Conservation (phyloP, 2,888 invertebrate species). For the Frankliniella intonsa region DNA sequence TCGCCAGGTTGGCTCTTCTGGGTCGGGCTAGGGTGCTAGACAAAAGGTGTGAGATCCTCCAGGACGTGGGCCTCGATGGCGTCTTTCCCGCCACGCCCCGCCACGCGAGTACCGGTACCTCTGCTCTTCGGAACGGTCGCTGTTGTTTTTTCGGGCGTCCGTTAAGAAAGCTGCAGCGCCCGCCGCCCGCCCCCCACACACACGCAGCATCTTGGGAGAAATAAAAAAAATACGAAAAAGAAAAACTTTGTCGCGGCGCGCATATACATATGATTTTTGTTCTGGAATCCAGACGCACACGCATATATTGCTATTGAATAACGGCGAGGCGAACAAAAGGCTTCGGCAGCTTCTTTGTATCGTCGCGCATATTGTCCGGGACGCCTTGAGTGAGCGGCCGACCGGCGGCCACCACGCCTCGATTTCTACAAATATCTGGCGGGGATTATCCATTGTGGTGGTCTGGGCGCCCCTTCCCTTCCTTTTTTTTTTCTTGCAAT, state of each 20-base stretch:
- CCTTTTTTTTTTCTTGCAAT: neutral
- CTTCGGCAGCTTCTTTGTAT: neutral
- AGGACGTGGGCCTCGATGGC: too few relatives aligned
- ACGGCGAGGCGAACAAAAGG: neutral
- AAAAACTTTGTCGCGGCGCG: slow-evolving; percentile 2
- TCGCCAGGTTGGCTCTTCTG: too few relatives aligned
- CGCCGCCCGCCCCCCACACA: neutral
- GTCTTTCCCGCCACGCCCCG: too few relatives aligned
- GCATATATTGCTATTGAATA: neutral
- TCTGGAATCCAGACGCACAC: neutral
- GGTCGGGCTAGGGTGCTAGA: too few relatives aligned
- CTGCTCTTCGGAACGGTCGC: too few relatives aligned
- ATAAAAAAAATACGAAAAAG: neutral
- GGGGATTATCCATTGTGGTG: neutral
- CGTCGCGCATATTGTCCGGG: neutral
- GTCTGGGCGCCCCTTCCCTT: neutral
- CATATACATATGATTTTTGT: slow-evolving; percentile 9
- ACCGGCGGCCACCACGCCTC: neutral
- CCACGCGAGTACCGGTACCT: too few relatives aligned
- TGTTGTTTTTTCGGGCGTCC: too few relatives aligned
- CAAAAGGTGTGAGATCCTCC: too few relatives aligned
- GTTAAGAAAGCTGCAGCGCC: too few relatives aligned
- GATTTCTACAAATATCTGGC: slow-evolving; percentile 22
- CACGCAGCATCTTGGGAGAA: neutral
- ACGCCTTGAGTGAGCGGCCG: neutral